phyloP scores from a whole-genome alignment of 2,888 invertebrate species.

The Zele albiditarsus region DNA sequence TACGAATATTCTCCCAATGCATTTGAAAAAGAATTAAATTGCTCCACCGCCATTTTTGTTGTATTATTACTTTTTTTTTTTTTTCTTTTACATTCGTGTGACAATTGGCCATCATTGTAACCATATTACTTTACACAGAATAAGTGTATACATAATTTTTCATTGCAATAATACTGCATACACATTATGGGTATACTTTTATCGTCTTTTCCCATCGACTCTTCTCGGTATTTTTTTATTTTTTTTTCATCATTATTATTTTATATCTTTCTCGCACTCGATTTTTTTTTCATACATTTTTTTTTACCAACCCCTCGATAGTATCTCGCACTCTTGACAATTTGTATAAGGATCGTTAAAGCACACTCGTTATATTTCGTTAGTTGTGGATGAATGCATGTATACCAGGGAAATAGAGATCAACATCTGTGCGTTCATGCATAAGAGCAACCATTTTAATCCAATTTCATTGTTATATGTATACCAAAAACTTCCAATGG shows the following conservation, averaged over 20 bases:
- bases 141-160: background rate
- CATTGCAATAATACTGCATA: slow-evolving; percentile 7
- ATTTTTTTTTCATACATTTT: slow-evolving; percentile 33
- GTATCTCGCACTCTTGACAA: slow-evolving; percentile 63
- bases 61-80: no score
- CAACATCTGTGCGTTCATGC: slow-evolving; percentile 38
- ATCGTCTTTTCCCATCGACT: slow-evolving; percentile 34
- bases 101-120: slow-evolving; percentile 2
- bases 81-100: background rate
- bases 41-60: background rate
- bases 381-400: slow-evolving; percentile 14
- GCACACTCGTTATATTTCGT: slow-evolving; percentile 43
- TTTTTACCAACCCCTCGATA: slow-evolving; percentile 53
- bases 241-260: background rate
- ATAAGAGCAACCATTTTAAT: slow-evolving; percentile 56
- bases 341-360: slow-evolving; percentile 70
- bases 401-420: slow-evolving; percentile 21
- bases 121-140: background rate
- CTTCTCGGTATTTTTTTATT: background rate
- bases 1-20: background rate
- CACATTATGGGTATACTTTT: slow-evolving; percentile 42
- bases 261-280: slow-evolving; percentile 9
- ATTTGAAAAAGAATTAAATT: slow-evolving; percentile 1
- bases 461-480: slow-evolving; percentile 60
- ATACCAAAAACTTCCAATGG: no score